Evolutionary conservation across 2,888 invertebrate species (phyloP).

Genomic region (Ecdyonurus torrentis): DNA sequence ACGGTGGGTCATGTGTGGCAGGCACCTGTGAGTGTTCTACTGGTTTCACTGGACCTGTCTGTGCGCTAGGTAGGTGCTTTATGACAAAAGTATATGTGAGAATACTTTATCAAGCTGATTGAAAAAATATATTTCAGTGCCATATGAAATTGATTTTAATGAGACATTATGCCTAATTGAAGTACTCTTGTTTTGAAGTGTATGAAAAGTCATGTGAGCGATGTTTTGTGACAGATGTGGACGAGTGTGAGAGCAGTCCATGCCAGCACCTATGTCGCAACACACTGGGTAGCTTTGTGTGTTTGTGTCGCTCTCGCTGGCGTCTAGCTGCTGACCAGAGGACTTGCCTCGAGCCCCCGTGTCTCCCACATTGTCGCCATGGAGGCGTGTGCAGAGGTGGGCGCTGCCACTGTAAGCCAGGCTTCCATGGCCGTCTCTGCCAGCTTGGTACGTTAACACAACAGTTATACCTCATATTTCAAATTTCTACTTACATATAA

Average conservation of each 20-base stretch:
- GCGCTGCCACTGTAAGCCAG: background rate
- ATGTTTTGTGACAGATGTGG: too few species aligned
- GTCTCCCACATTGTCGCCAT: slow-evolving; percentile 3
- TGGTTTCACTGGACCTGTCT: slow-evolving; percentile 5
- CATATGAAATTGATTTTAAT: background rate
- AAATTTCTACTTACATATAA: too few species aligned
- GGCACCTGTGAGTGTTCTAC: slow-evolving; percentile 3
- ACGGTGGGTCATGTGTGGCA: slow-evolving; percentile 3
- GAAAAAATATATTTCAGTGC: too few species aligned
- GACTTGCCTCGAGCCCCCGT: background rate
- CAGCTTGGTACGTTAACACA: slow-evolving; percentile 3
- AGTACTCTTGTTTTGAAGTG: too few species aligned
- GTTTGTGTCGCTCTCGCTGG: slow-evolving; percentile 1
- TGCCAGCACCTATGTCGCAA: slow-evolving; percentile 6
- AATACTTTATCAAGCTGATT: background rate
- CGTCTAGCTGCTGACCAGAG: background rate
- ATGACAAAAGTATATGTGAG: background rate
- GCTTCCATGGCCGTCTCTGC: slow-evolving; percentile 4
- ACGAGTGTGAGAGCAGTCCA: slow-evolving; percentile 1
- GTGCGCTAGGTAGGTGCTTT: slow-evolving; percentile 6
- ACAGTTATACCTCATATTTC: too few species aligned
- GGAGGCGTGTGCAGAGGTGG: slow-evolving; percentile 2
- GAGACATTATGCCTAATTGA: background rate
- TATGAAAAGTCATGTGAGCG: too few species aligned
- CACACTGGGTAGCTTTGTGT: slow-evolving; percentile 2